A percentile compares a stretch with the other conserved stretches of the same genome.
phyloP scores from a whole-genome alignment of 1,140 invertebrate genomes.

The Caerostris extrusa region DNA sequence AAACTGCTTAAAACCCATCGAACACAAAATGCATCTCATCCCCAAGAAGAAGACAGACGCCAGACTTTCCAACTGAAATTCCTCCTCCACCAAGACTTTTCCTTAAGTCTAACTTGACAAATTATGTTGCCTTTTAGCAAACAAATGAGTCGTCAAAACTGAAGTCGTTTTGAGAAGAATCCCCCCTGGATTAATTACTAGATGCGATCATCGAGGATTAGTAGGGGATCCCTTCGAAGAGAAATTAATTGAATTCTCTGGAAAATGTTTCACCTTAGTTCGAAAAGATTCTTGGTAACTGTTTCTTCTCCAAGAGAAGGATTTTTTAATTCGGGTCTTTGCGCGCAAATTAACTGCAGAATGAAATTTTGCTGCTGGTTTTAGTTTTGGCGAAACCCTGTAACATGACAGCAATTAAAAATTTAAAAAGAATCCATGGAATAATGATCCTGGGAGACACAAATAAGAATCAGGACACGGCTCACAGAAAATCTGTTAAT shows the following conservation, averaged over 20 bases:
- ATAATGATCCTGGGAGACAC: not conserved
- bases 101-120: not conserved
- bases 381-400: not conserved
- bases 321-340: not conserved
- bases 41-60: not conserved
- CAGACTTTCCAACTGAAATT: not conserved
- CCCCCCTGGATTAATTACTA: constrained; percentile 53
- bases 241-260: constrained; percentile 66
- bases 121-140: not conserved
- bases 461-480: not conserved
- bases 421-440: not conserved
- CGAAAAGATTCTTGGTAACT: not conserved
- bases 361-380: not conserved
- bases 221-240: constrained; percentile 10
- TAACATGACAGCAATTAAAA: not conserved
- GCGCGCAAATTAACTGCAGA: not conserved
- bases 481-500: not conserved
- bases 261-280: not conserved
- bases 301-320: not conserved
- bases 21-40: not conserved
- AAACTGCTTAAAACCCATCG: too few relatives aligned
- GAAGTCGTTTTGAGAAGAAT: not conserved
- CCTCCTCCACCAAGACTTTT: not conserved
- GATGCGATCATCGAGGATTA: constrained; percentile 55
- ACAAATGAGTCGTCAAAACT: constrained; percentile 24